Base-by-base conservation (phyloP, 2,113 vertebrate genomes). In the Corvus cornix region DNA sequence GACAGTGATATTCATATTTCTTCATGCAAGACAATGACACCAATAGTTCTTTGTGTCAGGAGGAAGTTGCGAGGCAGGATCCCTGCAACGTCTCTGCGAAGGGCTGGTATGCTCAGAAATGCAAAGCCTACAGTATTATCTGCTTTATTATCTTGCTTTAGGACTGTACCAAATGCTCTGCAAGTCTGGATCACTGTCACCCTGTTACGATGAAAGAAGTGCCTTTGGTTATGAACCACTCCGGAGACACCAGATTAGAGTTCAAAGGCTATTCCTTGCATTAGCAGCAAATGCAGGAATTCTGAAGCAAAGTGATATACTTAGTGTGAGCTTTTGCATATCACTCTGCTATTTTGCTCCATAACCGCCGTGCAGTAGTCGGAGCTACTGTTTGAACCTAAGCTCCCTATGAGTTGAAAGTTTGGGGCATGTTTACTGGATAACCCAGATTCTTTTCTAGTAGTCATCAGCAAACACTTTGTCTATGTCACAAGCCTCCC, bases 151-250 rank as follows among this genome's bases (percentile, higher is more conserved):
- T 96, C 92, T 95, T 44, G 66, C 73, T 84, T 90, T 92, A 92
- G 92, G 96, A 92, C 89, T 26, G 73, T 43, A 94, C 90, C 95
- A 96, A 97, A 96, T 62, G 66, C 76, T 87, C 88, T 75, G 90
- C 77, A 78, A 89, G 90, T 49, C 92, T 75, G 84, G 83, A 94
- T 95, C 95, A 92, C 85, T 62, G 92, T 96, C 96, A 96, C 96
- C 93, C 94, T 73, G 86, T 87, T 96, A 90, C 33, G 92, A 92
- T 96, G 96, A 96, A 96, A 96, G 95, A 94, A 95, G 93, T 93
- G 95, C 90, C 93, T 94, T 97, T 0, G 6, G 86, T 94, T 96
- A 92, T 84, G 86, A 94, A 53, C 88, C 28, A 8, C 87, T 94
- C 93, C 18, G 76, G 93, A 93, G 92, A 93, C 95, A 89, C 95